phyloP scores from a whole-genome alignment of 1,140 invertebrate species.

The Lepidurus packardi region DNA sequence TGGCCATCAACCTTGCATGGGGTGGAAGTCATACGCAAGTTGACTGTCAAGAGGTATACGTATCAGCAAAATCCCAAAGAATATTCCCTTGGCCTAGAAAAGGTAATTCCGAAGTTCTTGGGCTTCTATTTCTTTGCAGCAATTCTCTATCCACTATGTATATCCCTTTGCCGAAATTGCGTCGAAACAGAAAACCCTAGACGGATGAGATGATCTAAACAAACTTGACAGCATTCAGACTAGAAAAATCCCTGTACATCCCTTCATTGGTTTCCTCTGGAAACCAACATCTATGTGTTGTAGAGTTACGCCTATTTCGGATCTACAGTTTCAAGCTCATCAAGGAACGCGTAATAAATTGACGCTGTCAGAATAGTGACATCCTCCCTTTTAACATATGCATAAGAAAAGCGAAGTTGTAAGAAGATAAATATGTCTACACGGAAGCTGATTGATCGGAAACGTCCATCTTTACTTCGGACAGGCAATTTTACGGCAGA shows the following conservation, averaged over 20 bases:
- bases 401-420: neutral
- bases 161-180: too few relatives aligned
- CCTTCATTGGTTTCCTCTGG: too few relatives aligned
- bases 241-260: too few relatives aligned
- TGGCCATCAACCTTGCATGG: neutral
- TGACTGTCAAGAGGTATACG: neutral
- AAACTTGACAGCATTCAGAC: too few relatives aligned
- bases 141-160: too few relatives aligned
- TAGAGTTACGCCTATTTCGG: too few relatives aligned
- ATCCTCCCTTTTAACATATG: conserved; percentile 4
- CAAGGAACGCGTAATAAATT: neutral
- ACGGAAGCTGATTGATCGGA: neutral
- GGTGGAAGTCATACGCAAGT: neutral
- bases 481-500: conserved; percentile 18
- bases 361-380: neutral
- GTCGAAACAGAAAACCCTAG: too few relatives aligned
- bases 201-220: too few relatives aligned
- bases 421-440: neutral
- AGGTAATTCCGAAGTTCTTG: too few relatives aligned
- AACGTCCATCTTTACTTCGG: conserved; percentile 8
- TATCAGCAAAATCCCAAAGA: neutral
- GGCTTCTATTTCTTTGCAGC: too few relatives aligned
- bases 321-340: too few relatives aligned
- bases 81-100: neutral
- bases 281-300: too few relatives aligned